Conservation (phyloP, 1,140 invertebrate genomes). For the Pentalonia nigronervosa region DNA sequence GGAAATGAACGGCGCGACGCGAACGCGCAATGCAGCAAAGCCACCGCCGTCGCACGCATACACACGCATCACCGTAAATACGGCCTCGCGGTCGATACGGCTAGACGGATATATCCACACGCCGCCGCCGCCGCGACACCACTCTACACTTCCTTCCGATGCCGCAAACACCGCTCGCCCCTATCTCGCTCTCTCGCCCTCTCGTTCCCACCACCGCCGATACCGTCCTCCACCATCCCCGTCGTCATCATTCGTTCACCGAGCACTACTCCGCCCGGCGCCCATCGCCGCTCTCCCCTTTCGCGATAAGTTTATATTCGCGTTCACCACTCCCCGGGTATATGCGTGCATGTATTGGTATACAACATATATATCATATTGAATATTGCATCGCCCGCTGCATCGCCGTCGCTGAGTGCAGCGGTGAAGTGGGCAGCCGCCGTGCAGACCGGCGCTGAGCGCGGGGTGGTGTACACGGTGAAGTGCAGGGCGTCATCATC, state of each 20-base stretch:
- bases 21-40: constrained; percentile 56
- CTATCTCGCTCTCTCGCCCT: too few relatives aligned
- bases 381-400: background rate
- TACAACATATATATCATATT: constrained; percentile 16
- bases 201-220: background rate
- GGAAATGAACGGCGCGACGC: constrained; percentile 58
- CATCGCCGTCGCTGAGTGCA: background rate
- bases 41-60: background rate
- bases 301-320: background rate
- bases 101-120: constrained; percentile 59
- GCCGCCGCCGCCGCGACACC: background rate
- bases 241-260: background rate
- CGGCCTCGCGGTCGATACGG: constrained; percentile 58
- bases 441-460: background rate
- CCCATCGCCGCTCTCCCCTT: background rate
- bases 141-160: constrained; percentile 18
- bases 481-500: background rate
- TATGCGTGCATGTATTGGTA: background rate
- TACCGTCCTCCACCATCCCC: background rate
- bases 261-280: background rate
- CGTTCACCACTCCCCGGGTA: too few relatives aligned
- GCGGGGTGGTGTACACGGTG: background rate
- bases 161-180: background rate
- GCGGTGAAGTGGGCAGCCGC: background rate
- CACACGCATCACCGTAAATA: constrained; percentile 49